Evolutionary conservation across 2,888 invertebrate genomes (phyloP).

Genomic region (Orchesellides sinensis): DNA sequence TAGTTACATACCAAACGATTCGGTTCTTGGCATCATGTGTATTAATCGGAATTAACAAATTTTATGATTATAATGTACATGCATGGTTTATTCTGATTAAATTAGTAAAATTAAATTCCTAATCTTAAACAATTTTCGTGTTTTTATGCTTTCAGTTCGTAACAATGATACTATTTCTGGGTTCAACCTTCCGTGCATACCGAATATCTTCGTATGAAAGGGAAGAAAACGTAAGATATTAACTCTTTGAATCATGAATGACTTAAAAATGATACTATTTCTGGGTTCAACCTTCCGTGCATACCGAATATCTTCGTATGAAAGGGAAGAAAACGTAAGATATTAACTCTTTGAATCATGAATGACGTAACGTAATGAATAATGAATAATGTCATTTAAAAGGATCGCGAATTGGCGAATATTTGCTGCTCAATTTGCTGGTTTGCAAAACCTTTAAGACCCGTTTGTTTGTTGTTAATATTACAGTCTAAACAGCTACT

Average conservation of each 20-base stretch:
- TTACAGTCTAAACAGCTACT: constrained; percentile 61
- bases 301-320: constrained; percentile 55
- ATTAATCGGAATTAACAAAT: too few relatives aligned
- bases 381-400: too few relatives aligned
- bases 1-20: too few relatives aligned
- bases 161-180: constrained; percentile 63
- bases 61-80: background rate
- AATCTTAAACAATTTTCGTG: too few relatives aligned
- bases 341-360: background rate
- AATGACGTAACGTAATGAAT: too few relatives aligned
- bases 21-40: too few relatives aligned
- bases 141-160: constrained; percentile 54
- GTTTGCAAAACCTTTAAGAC: too few relatives aligned
- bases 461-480: too few relatives aligned
- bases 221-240: constrained; percentile 60
- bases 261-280: constrained; percentile 60
- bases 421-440: too few relatives aligned
- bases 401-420: too few relatives aligned
- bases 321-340: constrained; percentile 64
- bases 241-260: background rate
- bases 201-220: constrained; percentile 58
- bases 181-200: constrained; percentile 59
- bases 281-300: constrained; percentile 61
- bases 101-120: too few relatives aligned
- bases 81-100: background rate